phyloP scores from a whole-genome alignment of 2,888 invertebrate species.

The Amphipoea oculea region DNA sequence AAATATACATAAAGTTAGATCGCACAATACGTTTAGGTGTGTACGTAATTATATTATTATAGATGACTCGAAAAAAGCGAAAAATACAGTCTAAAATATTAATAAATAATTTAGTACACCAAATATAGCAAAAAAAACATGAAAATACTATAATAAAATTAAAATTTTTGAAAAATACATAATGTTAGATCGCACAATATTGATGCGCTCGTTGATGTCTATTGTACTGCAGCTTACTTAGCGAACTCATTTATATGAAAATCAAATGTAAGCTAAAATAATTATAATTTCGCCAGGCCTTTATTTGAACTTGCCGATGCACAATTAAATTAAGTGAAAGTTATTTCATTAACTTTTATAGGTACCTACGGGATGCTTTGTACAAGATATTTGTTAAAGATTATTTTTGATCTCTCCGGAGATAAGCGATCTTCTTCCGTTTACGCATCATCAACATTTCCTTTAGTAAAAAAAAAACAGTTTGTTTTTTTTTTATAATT shows the following conservation, averaged over 20 bases:
- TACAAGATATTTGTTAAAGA: slow-evolving; percentile 28
- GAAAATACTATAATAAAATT: not conserved
- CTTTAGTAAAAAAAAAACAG: slow-evolving; percentile 12
- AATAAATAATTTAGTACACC: not conserved
- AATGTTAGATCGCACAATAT: too few relatives aligned
- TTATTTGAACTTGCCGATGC: slow-evolving; percentile 41
- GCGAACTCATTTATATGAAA: slow-evolving; percentile 33
- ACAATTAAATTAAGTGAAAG: slow-evolving; percentile 61
- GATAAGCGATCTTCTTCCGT: slow-evolving; percentile 15
- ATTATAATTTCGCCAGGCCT: slow-evolving; percentile 22
- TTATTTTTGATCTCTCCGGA: slow-evolving; percentile 37
- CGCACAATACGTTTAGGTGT: not conserved
- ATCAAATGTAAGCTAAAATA: slow-evolving; percentile 41
- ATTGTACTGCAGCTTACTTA: slow-evolving; percentile 59
- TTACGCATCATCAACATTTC: slow-evolving; percentile 3
- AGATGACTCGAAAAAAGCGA: rapidly evolving
- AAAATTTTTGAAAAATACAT: not conserved
- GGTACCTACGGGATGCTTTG: slow-evolving; percentile 29
- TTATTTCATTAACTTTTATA: slow-evolving; percentile 55
- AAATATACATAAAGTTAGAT: not conserved
- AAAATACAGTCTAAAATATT: not conserved
- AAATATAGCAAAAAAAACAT: not conserved
- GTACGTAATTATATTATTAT: not conserved
- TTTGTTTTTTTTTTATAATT: not conserved
- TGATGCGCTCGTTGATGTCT: slow-evolving; percentile 70